Percentiles rank a stretch among this genome's conserved stretches.
Evolutionary conservation across 2,888 invertebrate species (phyloP).

Genomic region (Tethea ocularis): DNA sequence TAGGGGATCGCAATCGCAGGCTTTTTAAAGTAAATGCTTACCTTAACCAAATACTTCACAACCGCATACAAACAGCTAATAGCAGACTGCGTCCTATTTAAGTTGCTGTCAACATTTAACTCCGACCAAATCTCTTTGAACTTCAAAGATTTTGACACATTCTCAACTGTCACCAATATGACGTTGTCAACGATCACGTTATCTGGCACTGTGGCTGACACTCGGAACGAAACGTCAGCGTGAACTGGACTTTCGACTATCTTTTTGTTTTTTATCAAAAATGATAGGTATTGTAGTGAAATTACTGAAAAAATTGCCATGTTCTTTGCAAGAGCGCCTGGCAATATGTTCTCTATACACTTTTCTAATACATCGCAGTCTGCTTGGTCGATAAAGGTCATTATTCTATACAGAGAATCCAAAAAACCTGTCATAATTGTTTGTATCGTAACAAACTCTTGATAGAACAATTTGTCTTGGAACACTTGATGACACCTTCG

Average conservation of each 20-base stretch:
- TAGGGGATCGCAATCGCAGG: too few relatives aligned
- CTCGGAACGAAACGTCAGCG: slow-evolving; percentile 71
- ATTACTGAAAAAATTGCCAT: slow-evolving; percentile 73
- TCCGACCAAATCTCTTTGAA: slow-evolving; percentile 73
- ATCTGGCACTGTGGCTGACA: slow-evolving; percentile 53
- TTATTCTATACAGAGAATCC: slow-evolving; percentile 54
- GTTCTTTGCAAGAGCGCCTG: slow-evolving; percentile 58
- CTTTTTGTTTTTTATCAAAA: slow-evolving; percentile 78
- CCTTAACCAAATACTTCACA: slow-evolving; percentile 77
- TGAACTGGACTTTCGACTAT: slow-evolving; percentile 72
- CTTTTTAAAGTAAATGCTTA: slow-evolving; percentile 31
- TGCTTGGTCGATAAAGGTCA: slow-evolving; percentile 59
- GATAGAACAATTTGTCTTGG: slow-evolving; percentile 76
- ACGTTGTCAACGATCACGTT: slow-evolving; percentile 69
- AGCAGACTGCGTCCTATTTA: slow-evolving; percentile 74
- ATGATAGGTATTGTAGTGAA: slow-evolving; percentile 75
- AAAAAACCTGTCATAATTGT: slow-evolving; percentile 65
- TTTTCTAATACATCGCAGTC: slow-evolving; percentile 77
- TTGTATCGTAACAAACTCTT: slow-evolving; percentile 71
- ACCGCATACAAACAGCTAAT: slow-evolving; percentile 77
- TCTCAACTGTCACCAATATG: slow-evolving; percentile 61
- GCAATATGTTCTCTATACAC: slow-evolving; percentile 66
- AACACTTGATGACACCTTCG: slow-evolving; percentile 78
- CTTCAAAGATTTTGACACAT: slow-evolving; percentile 68
- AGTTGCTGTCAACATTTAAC: slow-evolving; percentile 68